Evolutionary conservation across 2,797 vertebrate species (phyloP).

Genomic region (Siniperca undulata): DNA sequence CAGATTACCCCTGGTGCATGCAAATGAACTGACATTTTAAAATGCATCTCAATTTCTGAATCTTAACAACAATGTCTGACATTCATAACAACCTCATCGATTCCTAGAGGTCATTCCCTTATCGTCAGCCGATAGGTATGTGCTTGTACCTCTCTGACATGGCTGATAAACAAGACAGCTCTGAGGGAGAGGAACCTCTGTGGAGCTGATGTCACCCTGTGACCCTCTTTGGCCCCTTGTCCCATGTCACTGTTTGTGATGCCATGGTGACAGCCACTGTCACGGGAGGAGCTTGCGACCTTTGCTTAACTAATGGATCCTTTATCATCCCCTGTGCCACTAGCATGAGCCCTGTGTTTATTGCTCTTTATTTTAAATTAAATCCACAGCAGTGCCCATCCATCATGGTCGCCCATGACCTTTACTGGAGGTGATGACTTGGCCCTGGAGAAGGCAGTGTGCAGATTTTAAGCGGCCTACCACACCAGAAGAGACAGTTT

Average conservation of each 20-base stretch:
- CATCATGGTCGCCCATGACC: slow-evolving; percentile 83
- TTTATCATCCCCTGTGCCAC: slow-evolving; percentile 80
- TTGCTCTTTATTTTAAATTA: slow-evolving; percentile 88
- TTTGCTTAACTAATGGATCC: slow-evolving; percentile 89
- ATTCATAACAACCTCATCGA: slow-evolving; percentile 29
- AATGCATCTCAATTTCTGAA: slow-evolving; percentile 81
- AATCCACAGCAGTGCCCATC: slow-evolving; percentile 83
- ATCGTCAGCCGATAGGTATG: slow-evolving; percentile 69
- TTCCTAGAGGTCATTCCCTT: slow-evolving; percentile 30
- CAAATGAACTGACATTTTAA: slow-evolving; percentile 56
- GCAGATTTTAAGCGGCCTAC: slow-evolving; percentile 53
- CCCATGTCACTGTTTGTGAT: slow-evolving; percentile 69
- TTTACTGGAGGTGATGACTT: slow-evolving; percentile 86
- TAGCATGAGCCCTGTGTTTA: slow-evolving; percentile 79
- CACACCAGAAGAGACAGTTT: slow-evolving; percentile 38
- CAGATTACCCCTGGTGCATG: slow-evolving; percentile 24
- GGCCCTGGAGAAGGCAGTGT: slow-evolving; percentile 63
- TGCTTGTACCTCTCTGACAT: slow-evolving; percentile 83
- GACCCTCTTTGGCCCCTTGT: slow-evolving; percentile 78
- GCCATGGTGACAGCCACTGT: slow-evolving; percentile 78
- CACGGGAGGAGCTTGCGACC: slow-evolving; percentile 87
- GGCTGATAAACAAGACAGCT: slow-evolving; percentile 83
- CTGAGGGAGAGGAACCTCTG: slow-evolving; percentile 57
- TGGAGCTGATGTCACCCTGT: slow-evolving; percentile 64
- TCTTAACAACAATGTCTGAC: slow-evolving; percentile 73